A percentile compares a stretch with the other conserved stretches of the same genome.
These are phyloP conservation scores for Lissonota sp. DNA, from an alignment of 2,888 invertebrate species.

Conservation along the genomic window DNA sequence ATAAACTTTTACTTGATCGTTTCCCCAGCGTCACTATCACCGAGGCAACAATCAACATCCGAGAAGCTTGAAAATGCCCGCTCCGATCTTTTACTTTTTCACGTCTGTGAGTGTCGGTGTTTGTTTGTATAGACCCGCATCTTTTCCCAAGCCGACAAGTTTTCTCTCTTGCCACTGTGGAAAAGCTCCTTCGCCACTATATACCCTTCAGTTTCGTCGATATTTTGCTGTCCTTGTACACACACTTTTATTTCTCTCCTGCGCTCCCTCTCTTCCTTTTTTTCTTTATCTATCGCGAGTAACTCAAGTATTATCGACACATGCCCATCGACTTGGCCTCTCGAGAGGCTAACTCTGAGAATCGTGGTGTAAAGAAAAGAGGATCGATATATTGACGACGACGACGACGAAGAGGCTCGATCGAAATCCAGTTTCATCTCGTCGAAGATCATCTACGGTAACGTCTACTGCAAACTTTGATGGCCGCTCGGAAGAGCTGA, in stretches of 20 bases:
- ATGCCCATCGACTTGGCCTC: slow-evolving; percentile 55
- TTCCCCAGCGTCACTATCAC: slow-evolving; percentile 13
- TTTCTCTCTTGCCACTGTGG: slow-evolving; percentile 15
- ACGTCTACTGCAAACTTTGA: slow-evolving; percentile 35
- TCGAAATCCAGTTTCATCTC: slow-evolving; percentile 52
- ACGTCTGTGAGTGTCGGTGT: not conserved
- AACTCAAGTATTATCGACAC: slow-evolving; percentile 63
- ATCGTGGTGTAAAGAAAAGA: slow-evolving; percentile 48
- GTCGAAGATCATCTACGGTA: slow-evolving; percentile 40
- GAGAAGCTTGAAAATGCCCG: slow-evolving; percentile 27
- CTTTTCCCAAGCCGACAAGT: slow-evolving; percentile 40
- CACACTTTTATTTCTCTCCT: slow-evolving; percentile 55
- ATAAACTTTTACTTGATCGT: slow-evolving; percentile 39
- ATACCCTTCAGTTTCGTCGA: slow-evolving; percentile 2
- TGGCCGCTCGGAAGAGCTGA: slow-evolving; percentile 9
- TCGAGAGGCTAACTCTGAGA: slow-evolving; percentile 42
- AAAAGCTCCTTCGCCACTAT: slow-evolving; percentile 39
- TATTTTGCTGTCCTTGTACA: slow-evolving; percentile 12
- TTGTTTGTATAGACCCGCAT: slow-evolving; percentile 39
- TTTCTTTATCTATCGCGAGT: slow-evolving; percentile 33
- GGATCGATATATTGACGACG: slow-evolving; percentile 56
- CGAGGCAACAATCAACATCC: slow-evolving; percentile 28
- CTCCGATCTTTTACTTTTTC: slow-evolving; percentile 28
- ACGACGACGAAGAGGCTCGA: slow-evolving; percentile 33
- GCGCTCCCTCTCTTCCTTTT: slow-evolving; percentile 26